phyloP scores from a whole-genome alignment of 1,140 invertebrate species.

The Patella vulgata region DNA sequence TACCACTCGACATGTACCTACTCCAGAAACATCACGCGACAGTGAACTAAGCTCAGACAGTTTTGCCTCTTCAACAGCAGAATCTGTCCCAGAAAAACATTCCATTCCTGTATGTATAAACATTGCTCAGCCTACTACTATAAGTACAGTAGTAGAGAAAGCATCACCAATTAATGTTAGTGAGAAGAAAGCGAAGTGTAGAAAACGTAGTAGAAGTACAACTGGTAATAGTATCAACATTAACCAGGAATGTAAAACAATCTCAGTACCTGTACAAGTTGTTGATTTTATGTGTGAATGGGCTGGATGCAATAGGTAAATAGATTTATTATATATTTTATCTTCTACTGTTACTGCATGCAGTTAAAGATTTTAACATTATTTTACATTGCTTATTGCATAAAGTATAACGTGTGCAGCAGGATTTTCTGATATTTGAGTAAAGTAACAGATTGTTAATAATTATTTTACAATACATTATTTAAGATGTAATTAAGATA shows the following conservation, averaged over 20 bases:
- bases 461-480: no score
- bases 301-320: slow-evolving; percentile 61
- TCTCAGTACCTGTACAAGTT: slow-evolving; percentile 28
- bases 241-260: no score
- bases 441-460: no score
- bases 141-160: slow-evolving; percentile 10
- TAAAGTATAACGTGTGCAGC: no score
- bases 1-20: slow-evolving; percentile 39
- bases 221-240: no score
- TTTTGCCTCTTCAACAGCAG: slow-evolving; percentile 45
- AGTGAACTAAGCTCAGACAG: slow-evolving; percentile 56
- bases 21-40: slow-evolving; percentile 46
- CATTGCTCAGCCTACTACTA: slow-evolving; percentile 27
- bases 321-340: slow-evolving; percentile 9
- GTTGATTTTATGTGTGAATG: slow-evolving; percentile 64
- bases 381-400: no score
- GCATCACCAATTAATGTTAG: slow-evolving; percentile 16
- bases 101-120: slow-evolving; percentile 25
- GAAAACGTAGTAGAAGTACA: slow-evolving; percentile 45
- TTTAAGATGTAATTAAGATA: no score
- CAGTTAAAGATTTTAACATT: no score
- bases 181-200: slow-evolving; percentile 29
- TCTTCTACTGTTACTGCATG: no score
- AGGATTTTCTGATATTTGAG: no score
- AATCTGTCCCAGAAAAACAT: slow-evolving; percentile 49